Percentiles rank a stretch among this genome's conserved stretches.
Evolutionary conservation across 2,888 invertebrate species (phyloP).

Genomic region (Palloptera scutellata): DNA sequence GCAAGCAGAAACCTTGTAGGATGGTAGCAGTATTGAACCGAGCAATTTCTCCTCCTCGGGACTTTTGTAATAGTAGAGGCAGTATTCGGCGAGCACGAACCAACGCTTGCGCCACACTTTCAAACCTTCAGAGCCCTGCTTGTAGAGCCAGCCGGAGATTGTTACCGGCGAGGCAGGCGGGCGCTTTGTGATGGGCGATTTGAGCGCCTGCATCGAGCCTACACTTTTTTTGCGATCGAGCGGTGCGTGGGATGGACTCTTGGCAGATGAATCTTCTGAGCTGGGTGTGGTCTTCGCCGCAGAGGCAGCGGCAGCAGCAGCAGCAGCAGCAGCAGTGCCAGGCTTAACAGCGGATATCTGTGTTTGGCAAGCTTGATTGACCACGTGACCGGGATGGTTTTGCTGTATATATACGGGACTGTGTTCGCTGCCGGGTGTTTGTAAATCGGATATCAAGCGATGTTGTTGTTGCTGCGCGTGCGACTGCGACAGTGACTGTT

Average conservation of each 20-base stretch:
- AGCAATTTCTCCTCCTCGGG: conserved; percentile 87
- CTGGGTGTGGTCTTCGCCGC: conserved; percentile 55
- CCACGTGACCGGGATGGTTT: conserved; percentile 64
- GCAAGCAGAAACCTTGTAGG: conserved; percentile 88
- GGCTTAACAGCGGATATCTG: conserved; percentile 59
- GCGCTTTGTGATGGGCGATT: conserved; percentile 85
- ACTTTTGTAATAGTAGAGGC: conserved; percentile 93
- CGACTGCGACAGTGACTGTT: conserved; percentile 49
- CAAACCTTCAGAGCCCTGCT: conserved; percentile 91
- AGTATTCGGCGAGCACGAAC: conserved; percentile 94
- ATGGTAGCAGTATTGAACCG: conserved; percentile 89
- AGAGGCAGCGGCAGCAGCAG: conserved; percentile 36
- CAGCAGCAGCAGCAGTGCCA: conserved; percentile 35
- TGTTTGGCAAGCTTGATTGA: conserved; percentile 64
- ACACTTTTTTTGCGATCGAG: conserved; percentile 64
- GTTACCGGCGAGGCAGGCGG: conserved; percentile 85
- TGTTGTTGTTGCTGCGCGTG: conserved; percentile 54
- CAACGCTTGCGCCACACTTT: conserved; percentile 95
- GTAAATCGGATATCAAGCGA: conserved; percentile 49
- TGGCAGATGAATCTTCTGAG: conserved; percentile 56
- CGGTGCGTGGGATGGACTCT: conserved; percentile 57
- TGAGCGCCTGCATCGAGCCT: conserved; percentile 71
- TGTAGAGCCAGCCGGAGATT: conserved; percentile 88
- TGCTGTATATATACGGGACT: conserved; percentile 64
- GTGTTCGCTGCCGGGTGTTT: conserved; percentile 60